Conservation (phyloP, 2,797 vertebrate genomes). For the Ctenosaura bakeri region DNA sequence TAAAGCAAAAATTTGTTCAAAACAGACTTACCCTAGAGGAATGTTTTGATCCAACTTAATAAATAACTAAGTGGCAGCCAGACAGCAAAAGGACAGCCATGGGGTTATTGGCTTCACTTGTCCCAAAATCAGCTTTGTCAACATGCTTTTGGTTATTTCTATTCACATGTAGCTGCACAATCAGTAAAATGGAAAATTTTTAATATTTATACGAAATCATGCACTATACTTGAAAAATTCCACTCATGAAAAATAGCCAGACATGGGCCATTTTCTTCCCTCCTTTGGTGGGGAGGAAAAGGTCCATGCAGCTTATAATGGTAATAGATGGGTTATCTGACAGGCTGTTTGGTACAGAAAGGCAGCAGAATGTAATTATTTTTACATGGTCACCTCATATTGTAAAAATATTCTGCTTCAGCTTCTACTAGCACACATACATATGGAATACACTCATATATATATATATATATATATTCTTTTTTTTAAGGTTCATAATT, state of each 20-base stretch:
- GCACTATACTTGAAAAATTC: slow-evolving; percentile 9
- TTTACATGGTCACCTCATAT: slow-evolving; percentile 25
- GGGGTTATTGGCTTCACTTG: not conserved
- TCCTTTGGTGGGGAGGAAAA: not conserved
- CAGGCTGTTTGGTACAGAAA: not conserved
- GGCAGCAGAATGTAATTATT: not conserved
- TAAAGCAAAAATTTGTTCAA: not conserved
- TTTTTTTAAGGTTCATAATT: slow-evolving; percentile 63
- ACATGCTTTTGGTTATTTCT: slow-evolving; percentile 4
- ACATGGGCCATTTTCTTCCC: not conserved
- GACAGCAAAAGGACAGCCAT: not conserved
- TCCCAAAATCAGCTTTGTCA: not conserved
- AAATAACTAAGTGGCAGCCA: not conserved
- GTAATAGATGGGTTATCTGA: slow-evolving; percentile 38
- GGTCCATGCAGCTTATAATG: not conserved
- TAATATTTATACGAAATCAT: slow-evolving; percentile 12
- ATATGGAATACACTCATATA: too few species aligned
- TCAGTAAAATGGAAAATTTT: slow-evolving; percentile 13
- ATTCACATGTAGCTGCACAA: not conserved
- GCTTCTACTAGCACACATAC: slow-evolving; percentile 46
- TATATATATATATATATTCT: too few species aligned
- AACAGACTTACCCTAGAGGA: not conserved
- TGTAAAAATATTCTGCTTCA: slow-evolving; percentile 57
- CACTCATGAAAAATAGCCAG: slow-evolving; percentile 13
- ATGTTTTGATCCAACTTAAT: slow-evolving; percentile 9